Conservation (phyloP, 2,797 vertebrate genomes). For the Ctenochaetus hawaiiensis region DNA sequence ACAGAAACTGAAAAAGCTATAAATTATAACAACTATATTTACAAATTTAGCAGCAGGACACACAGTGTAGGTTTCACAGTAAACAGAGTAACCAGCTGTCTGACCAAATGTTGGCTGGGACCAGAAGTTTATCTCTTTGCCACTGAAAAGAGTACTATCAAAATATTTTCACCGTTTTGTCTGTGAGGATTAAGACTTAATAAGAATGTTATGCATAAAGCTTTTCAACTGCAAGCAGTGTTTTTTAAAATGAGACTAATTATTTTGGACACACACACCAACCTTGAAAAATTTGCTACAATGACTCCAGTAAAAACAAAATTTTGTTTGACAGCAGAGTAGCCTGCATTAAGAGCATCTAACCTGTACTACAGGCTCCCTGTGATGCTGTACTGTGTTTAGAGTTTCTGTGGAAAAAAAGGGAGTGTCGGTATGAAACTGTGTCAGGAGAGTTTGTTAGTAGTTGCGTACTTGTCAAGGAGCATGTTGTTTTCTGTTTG, state of each 20-base stretch:
- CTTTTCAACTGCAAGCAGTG: too few relatives aligned
- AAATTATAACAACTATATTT: too few relatives aligned
- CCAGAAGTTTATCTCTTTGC: not conserved
- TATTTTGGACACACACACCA: not conserved
- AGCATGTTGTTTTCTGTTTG: not conserved
- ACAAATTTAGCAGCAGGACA: too few relatives aligned
- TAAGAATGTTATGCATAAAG: too few relatives aligned
- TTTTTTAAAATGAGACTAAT: not conserved
- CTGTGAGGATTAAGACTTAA: too few relatives aligned
- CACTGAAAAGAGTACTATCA: not conserved
- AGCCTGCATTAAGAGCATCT: not conserved
- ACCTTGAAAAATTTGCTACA: not conserved
- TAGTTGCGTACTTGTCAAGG: not conserved
- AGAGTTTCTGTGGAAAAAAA: not conserved
- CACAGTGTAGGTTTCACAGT: not conserved
- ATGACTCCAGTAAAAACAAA: slow-evolving; percentile 3
- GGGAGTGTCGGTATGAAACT: not conserved
- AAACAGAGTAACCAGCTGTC: not conserved
- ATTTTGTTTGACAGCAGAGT: not conserved
- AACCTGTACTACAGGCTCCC: slow-evolving; percentile 13
- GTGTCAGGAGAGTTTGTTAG: not conserved
- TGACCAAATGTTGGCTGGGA: not conserved
- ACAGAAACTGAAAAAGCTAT: too few relatives aligned
- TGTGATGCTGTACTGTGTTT: not conserved
- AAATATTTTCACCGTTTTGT: too few relatives aligned